Evolutionary conservation across 53 echinoderm and acorn worm species (phyloP).

Genomic region (Glandiceps talaboti): DNA sequence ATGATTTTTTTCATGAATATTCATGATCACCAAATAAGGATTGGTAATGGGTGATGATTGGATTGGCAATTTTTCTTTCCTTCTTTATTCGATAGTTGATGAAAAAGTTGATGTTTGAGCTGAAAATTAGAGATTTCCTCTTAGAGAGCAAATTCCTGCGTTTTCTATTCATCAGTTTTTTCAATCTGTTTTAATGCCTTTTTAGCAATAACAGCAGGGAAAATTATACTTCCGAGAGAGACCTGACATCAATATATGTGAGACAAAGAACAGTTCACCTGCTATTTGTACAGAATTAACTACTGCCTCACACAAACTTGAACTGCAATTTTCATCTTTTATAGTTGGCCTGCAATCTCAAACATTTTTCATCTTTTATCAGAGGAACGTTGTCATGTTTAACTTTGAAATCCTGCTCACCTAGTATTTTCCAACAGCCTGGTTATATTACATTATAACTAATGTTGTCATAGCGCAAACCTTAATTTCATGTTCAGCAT

Average conservation of each 20-base stretch:
- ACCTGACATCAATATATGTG: neutral
- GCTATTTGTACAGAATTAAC: too few species aligned
- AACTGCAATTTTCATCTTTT: too few species aligned
- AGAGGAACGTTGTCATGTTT: too few species aligned
- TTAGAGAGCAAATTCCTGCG: neutral
- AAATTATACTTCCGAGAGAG: neutral
- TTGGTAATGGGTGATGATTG: neutral
- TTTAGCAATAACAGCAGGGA: neutral
- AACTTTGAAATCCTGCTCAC: too few species aligned
- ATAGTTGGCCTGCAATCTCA: too few species aligned
- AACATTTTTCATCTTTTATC: too few species aligned
- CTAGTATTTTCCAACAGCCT: too few species aligned
- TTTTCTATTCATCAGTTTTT: neutral
- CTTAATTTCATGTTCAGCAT: too few species aligned
- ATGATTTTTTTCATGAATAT: neutral
- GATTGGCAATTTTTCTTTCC: neutral
- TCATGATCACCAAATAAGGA: neutral
- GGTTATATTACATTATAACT: too few species aligned
- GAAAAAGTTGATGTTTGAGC: neutral
- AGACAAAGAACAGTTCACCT: too few species aligned
- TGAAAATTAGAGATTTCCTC: neutral
- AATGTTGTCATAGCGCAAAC: too few species aligned
- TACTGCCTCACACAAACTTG: too few species aligned
- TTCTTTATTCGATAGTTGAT: neutral
- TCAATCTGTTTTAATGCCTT: neutral